Evolutionary conservation across 2,797 vertebrate species (phyloP), one percentile per base, ranked within the genome.

Genomic region (Pipistrellus nathusii): DNA sequence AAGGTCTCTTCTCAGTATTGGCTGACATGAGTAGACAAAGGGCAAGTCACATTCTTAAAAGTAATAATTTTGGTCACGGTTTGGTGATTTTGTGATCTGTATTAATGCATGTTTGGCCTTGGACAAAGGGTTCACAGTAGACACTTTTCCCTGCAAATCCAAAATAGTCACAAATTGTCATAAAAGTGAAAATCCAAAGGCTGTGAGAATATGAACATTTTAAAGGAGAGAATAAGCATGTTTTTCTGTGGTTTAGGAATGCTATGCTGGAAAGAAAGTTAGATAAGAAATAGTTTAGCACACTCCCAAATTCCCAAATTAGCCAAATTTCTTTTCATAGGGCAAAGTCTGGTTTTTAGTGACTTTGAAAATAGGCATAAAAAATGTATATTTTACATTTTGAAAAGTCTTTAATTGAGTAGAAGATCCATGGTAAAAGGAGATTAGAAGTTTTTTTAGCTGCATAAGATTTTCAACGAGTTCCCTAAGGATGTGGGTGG

Each of bases 391-490:
- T 93, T 93, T 94, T 84, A 93, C 85, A 93, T 82, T 95, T 94
- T 90, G 90, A 95, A 96, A 95, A 94, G 83, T 95, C 94, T 90
- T 95, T 96, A 96, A 91, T 96, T 97, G 95, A 95, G 89, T 88
- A 66, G 6, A 44, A 95, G 73, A 95, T 46, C 15, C 69, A 38
- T 76, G 64, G 86, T 77, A 72, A 96, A 94, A 94, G 32, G 77
- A 93, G 71, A 96, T 95, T 82, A 89, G 62, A 85, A 84, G 81
- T 35, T 95, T 95, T 92, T 95, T 97, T 94, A 95, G 91, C 95
- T 96, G 94, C 66, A 13, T 83, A 85, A 91, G 69, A 80, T 93
- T 96, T 95, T 96, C 96, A 96, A 64, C 93, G 96, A 83, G 57
- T 35, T 88, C 77, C 94, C 78, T 76, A 86, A 95, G 81, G 91